Base-by-base conservation (phyloP, 1,140 invertebrate species). In the Caenorhabditis tropicalis region DNA sequence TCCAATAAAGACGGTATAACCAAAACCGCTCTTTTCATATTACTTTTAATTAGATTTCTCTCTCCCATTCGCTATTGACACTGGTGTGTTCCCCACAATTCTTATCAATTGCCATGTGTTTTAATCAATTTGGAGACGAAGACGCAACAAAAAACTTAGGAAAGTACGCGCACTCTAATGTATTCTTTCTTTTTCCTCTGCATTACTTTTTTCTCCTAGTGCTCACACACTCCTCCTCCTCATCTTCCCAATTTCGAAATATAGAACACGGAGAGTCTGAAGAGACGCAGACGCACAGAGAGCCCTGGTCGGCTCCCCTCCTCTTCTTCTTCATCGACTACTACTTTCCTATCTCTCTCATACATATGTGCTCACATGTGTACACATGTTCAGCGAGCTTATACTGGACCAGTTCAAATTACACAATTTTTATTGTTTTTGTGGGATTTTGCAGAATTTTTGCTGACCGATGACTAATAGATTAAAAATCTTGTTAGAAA, bases 71-170 rank as follows among this genome's bases (percentile, higher is more conserved):
- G 27, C 9, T 9, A 10, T 29, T 12, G 56, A n/a, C 21, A n/a
- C 5, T 12, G 6, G 21, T 29, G 21, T 58, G 21, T 58, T 58
- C 56, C 56, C 24, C 7, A 29, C 9, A 46, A 58, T 53, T 58
- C 56, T 58, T 58, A 58, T 58, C 56, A 58, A 24, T 58, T 46
- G 9, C 43, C 43, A 46, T 16, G 43, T 29, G 27, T 58, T 58
- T 24, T 58, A 29, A 58, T 58, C 56, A 58, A 58, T 58, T 58
- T 58, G 56, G 56, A 58, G 56, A 29, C 56, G 24, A 53, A n/a
- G n/a, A n/a, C n/a, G n/a, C n/a, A n/a, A n/a, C n/a, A n/a, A n/a
- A n/a, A n/a, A n/a, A n/a, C n/a, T n/a, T n/a, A n/a, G n/a, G n/a
- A n/a, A n/a, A n/a, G n/a, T n/a, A 43, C 39, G 39, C 39, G 39